Percentiles rank a stretch among this genome's conserved stretches.
Conservation (phyloP, 2,888 invertebrate genomes). For the Phasia obesa region DNA sequence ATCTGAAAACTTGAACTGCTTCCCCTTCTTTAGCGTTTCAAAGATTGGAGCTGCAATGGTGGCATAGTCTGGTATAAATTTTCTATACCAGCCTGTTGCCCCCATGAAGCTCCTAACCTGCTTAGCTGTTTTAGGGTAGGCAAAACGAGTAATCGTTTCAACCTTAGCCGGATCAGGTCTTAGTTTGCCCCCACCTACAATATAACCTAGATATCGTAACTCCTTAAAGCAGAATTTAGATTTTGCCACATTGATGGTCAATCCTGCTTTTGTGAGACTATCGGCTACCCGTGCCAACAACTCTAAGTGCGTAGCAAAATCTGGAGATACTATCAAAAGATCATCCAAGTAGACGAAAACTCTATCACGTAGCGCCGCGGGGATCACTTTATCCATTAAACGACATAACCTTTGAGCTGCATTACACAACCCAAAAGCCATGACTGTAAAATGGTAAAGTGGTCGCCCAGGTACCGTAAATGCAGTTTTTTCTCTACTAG, state of each 20-base stretch:
- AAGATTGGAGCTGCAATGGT: not conserved
- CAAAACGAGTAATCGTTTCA: not conserved
- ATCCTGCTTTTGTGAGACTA: not conserved
- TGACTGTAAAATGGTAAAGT: constrained; percentile 33
- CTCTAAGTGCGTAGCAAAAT: not conserved
- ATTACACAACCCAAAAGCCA: constrained; percentile 45
- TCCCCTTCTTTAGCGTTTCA: not conserved
- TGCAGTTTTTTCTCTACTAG: constrained; percentile 23
- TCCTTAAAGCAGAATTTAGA: constrained; percentile 23
- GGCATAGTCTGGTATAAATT: too few relatives aligned
- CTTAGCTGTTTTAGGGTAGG: not conserved
- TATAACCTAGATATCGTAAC: constrained; percentile 24
- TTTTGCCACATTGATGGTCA: constrained; percentile 16
- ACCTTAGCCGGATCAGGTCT: not conserved
- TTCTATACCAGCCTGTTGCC: too few relatives aligned
- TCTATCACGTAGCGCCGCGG: too few relatives aligned
- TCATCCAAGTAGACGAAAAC: constrained; percentile 45
- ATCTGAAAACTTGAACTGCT: not conserved
- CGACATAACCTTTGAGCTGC: constrained; percentile 43
- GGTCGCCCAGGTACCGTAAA: constrained; percentile 3
- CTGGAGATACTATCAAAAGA: constrained; percentile 18
- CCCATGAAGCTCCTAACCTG: not conserved
- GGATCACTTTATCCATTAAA: constrained; percentile 36
- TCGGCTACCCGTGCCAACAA: not conserved
- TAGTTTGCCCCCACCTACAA: too few relatives aligned